Base-by-base conservation (phyloP, 2,888 invertebrate genomes). In the Caenorhabditis drosophilae region DNA sequence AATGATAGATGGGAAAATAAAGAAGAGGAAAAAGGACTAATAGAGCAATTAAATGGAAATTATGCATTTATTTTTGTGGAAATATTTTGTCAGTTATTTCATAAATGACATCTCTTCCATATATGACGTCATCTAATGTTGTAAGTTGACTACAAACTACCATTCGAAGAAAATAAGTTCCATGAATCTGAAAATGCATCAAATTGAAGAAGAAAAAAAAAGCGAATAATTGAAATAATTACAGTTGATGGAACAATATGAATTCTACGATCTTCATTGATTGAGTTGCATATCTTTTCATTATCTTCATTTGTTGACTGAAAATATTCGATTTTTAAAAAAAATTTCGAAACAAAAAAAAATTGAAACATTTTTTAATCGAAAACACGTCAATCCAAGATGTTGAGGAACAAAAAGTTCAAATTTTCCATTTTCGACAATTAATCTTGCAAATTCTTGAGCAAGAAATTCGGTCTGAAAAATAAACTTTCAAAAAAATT, bases 331-430 rank as follows among this genome's bases (percentile, higher is more conserved):
- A 38, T 35, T 15, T 36, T 20, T 3, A 36, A 38, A 18, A 51
- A 18, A 41, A 20, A 22, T 9, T 12, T 16, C 18, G n/a, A 34
- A 22, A 31, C 22, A 12, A 23, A n/a, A n/a, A n/a, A n/a, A n/a
- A n/a, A n/a, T n/a, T n/a, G n/a, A n/a, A 9, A 89, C 89, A 49
- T 70, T 66, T 86, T 89, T 91, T 31, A 93, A 85, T 78, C 92
- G 88, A 84, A 97, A 96, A 82, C 94, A 95, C 6, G 95, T 92
- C 22, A 96, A 86, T 0, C 92, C 97, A 89, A 98, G 89, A n/a
- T 90, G 88, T 6, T 93, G 93, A 79, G 94, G 91, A 56, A 88
- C 88, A 49, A 90, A 89, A 6, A 94, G 85, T 82, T 94, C 90
- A 84, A 95, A 96, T 67, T 91, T 87, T 0, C 87, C 85, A 84